A percentile compares a stretch with the other conserved stretches of the same genome.
These are phyloP conservation scores for Dinothrombium tinctorium DNA, from an alignment of 1,140 invertebrate genomes.

Conservation along the genomic window DNA sequence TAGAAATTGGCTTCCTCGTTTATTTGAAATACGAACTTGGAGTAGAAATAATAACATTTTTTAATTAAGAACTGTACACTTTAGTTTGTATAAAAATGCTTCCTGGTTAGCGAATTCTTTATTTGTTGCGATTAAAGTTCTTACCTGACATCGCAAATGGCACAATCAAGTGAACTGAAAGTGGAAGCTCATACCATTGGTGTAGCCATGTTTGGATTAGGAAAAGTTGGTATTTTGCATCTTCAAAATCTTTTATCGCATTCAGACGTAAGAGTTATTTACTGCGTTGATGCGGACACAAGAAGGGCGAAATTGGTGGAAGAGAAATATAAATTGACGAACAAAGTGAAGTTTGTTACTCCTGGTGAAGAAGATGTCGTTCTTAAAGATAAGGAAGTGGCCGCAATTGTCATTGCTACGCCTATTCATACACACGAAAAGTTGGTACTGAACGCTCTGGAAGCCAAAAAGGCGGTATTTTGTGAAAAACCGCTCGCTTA, in stretches of 20 bases:
- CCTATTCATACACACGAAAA: slow-evolving; percentile 35
- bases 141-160: too few relatives aligned
- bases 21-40: too few relatives aligned
- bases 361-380: slow-evolving; percentile 26
- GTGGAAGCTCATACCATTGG: slow-evolving; percentile 17
- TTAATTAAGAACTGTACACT: too few relatives aligned
- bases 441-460: slow-evolving; percentile 31
- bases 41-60: too few relatives aligned
- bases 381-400: slow-evolving; percentile 30
- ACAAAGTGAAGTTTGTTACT: too few relatives aligned
- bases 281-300: slow-evolving; percentile 31
- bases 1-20: too few relatives aligned
- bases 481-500: slow-evolving; percentile 45
- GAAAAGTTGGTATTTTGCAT: slow-evolving; percentile 36
- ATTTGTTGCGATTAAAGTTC: too few relatives aligned
- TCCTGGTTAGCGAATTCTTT: too few relatives aligned
- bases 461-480: slow-evolving; percentile 33
- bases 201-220: slow-evolving; percentile 32
- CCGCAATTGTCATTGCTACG: slow-evolving; percentile 31
- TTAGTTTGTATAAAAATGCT: too few relatives aligned
- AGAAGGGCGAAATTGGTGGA: slow-evolving; percentile 25
- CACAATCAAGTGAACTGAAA: too few relatives aligned
- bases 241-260: slow-evolving; percentile 28
- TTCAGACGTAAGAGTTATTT: slow-evolving; percentile 29
- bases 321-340: slow-evolving; percentile 22